phyloP scores from a whole-genome alignment of 2,888 invertebrate species.

The Heliconius ismenius region DNA sequence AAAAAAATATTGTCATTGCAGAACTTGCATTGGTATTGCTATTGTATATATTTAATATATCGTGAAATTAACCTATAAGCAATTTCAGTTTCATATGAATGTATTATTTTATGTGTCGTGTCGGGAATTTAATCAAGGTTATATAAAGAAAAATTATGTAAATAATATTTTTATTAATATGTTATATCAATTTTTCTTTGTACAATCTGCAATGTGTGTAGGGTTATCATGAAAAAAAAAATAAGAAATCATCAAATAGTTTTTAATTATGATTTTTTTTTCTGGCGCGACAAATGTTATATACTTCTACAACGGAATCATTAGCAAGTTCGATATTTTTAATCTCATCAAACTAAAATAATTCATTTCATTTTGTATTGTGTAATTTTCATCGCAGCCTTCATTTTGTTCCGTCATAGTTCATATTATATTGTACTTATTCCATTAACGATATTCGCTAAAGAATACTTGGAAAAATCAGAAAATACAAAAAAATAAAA shows the following conservation, averaged over 20 bases:
- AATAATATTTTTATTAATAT: conserved; percentile 13
- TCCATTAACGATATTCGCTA: conserved; percentile 78
- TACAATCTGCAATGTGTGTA: background rate
- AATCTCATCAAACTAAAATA: conserved; percentile 59
- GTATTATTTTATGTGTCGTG: conserved; percentile 57
- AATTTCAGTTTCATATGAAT: conserved; percentile 64
- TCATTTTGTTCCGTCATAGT: conserved; percentile 67
- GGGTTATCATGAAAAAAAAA: conserved; percentile 41
- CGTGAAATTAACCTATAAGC: conserved; percentile 69
- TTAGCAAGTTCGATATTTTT: conserved; percentile 72
- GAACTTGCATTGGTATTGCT: conserved; percentile 67
- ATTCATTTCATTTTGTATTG: conserved; percentile 64
- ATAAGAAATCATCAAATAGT: conserved; percentile 34
- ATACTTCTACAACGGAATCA: conserved; percentile 50
- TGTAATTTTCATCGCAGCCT: conserved; percentile 54
- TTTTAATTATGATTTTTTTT: conserved; percentile 25
- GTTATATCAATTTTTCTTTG: background rate
- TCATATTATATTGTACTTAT: conserved; percentile 80
- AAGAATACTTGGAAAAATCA: conserved; percentile 67
- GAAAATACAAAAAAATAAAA: conserved; percentile 72
- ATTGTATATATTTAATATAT: conserved; percentile 74
- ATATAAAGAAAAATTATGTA: conserved; percentile 5
- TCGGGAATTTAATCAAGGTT: conserved; percentile 52
- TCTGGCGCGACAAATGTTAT: conserved; percentile 33
- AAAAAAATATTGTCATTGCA: conserved; percentile 67